Percentiles rank a stretch among this genome's conserved stretches.
These are phyloP conservation scores for Pararge aegeria DNA, from an alignment of 1,140 invertebrate species.

Conservation along the genomic window DNA sequence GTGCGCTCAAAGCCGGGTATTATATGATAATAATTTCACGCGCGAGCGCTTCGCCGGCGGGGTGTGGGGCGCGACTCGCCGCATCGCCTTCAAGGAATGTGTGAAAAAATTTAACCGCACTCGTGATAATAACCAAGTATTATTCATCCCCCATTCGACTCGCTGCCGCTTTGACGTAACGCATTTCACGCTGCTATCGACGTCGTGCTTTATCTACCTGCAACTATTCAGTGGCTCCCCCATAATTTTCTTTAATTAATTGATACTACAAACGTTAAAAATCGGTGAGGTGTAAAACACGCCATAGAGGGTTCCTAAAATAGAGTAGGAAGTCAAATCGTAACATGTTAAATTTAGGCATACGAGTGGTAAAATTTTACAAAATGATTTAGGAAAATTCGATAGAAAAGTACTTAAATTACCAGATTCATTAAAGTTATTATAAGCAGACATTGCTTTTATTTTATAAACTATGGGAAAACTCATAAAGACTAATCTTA, in stretches of 20 bases:
- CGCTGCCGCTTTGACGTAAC: constrained; percentile 30
- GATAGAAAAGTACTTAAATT: too few species aligned
- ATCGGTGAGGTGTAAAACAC: constrained; percentile 56
- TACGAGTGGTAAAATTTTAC: too few species aligned
- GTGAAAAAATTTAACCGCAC: constrained; percentile 60
- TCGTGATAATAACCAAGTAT: constrained; percentile 49
- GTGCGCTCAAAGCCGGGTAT: constrained; percentile 55
- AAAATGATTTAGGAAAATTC: too few species aligned
- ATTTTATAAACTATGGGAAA: too few species aligned
- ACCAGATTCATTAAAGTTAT: too few species aligned
- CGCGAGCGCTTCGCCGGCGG: constrained; percentile 44
- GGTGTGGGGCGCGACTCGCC: constrained; percentile 39
- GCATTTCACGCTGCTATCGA: constrained; percentile 44
- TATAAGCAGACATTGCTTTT: too few species aligned
- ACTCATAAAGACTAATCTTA: too few species aligned
- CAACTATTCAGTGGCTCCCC: constrained; percentile 36
- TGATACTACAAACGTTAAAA: constrained; percentile 64
- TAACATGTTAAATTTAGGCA: neutral
- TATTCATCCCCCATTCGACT: constrained; percentile 38
- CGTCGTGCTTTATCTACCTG: constrained; percentile 34
- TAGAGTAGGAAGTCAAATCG: neutral
- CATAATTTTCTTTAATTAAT: constrained; percentile 58
- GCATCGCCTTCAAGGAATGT: constrained; percentile 59
- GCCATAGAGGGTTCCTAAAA: constrained; percentile 34
- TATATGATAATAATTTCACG: constrained; percentile 79